These are phyloP conservation scores for Toxonevra muliebris DNA, from an alignment of 2,888 invertebrate genomes.

Conservation along the genomic window DNA sequence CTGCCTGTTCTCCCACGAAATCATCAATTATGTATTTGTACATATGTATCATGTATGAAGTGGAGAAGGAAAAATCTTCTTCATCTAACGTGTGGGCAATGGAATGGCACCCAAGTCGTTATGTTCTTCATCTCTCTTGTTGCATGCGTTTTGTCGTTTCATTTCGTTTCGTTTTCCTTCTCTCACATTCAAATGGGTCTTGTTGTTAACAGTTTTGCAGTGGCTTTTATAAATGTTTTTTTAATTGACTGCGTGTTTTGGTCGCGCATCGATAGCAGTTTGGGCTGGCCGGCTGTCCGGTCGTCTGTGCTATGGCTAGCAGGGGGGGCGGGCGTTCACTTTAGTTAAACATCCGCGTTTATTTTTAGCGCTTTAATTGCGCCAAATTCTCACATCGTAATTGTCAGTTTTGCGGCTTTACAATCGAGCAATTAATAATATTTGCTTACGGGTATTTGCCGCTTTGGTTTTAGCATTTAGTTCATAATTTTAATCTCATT, in stretches of 20 bases:
- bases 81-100: conserved; percentile 5
- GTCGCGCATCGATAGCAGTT: neutral
- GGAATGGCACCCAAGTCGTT: conserved; percentile 12
- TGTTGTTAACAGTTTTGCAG: conserved; percentile 16
- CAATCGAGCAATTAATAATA: conserved; percentile 20
- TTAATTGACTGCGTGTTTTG: conserved; percentile 20
- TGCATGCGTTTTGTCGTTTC: neutral
- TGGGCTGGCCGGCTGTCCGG: neutral
- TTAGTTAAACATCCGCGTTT: conserved; percentile 12
- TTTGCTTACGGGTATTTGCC: neutral
- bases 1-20: neutral
- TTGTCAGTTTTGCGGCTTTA: conserved; percentile 23
- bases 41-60: too few species aligned
- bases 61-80: neutral
- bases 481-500: neutral
- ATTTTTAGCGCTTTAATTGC: conserved; percentile 5
- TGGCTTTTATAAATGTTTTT: conserved; percentile 25
- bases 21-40: conserved; percentile 1
- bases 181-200: conserved; percentile 3
- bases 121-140: conserved; percentile 13
- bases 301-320: neutral
- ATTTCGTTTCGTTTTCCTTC: conserved; percentile 12
- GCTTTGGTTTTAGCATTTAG: neutral
- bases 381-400: conserved; percentile 20
- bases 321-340: conserved; percentile 1